Evolutionary conservation across 2,888 invertebrate species (phyloP).

Genomic region (Heliothis peltigera): DNA sequence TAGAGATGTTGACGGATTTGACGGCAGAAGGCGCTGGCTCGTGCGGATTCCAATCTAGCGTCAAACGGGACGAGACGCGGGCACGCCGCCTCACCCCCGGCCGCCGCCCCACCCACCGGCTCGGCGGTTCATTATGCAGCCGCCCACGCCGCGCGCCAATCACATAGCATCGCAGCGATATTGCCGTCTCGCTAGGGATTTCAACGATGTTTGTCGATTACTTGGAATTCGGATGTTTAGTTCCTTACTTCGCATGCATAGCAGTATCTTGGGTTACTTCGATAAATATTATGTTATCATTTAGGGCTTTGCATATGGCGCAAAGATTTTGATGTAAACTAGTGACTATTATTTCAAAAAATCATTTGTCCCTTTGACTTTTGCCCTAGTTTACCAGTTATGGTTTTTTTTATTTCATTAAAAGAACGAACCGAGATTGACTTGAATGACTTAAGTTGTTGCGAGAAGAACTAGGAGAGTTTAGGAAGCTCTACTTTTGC

Average conservation of each 20-base stretch:
- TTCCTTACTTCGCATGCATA: constrained; percentile 46
- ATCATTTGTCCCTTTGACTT: too few relatives aligned
- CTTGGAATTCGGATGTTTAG: constrained; percentile 57
- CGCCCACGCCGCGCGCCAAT: constrained; percentile 87
- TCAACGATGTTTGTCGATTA: constrained; percentile 80
- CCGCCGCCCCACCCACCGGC: constrained; percentile 66
- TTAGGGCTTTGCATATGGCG: background rate
- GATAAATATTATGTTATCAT: constrained; percentile 6
- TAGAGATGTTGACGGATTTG: constrained; percentile 79
- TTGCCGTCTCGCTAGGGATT: constrained; percentile 85
- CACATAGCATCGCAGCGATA: constrained; percentile 86
- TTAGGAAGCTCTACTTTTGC: too few relatives aligned
- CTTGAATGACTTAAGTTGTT: too few relatives aligned
- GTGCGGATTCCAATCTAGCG: constrained; percentile 82
- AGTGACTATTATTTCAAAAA: too few relatives aligned
- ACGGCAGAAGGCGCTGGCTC: constrained; percentile 76
- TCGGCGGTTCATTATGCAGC: constrained; percentile 87
- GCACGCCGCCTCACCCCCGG: constrained; percentile 51
- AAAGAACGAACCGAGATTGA: too few relatives aligned
- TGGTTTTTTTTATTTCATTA: too few relatives aligned
- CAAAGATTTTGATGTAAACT: too few relatives aligned
- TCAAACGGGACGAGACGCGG: constrained; percentile 70
- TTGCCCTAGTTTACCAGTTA: too few relatives aligned
- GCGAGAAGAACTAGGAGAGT: too few relatives aligned
- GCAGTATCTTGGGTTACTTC: constrained; percentile 18